These are phyloP conservation scores for Trichechus manatus DNA, from an alignment of 2,113 vertebrate genomes.

Conservation along the genomic window DNA sequence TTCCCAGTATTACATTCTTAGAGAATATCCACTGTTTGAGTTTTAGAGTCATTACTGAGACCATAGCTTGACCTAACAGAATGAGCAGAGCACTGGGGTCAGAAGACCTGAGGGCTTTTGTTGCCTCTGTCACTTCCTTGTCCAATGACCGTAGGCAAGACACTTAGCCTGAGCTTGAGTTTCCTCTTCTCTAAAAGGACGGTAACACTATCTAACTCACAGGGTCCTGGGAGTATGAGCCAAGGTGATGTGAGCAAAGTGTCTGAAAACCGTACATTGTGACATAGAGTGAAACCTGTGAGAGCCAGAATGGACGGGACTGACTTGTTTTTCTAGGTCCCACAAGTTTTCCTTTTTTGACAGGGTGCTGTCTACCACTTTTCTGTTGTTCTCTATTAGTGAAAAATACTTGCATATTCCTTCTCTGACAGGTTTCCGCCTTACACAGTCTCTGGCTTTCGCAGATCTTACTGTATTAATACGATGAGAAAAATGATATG, in stretches of 20 bases:
- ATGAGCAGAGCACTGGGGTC: background rate
- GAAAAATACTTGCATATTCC: background rate
- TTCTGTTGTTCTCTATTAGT: background rate
- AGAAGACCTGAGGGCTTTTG: conserved; percentile 64
- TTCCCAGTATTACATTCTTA: background rate
- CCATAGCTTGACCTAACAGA: conserved; percentile 6
- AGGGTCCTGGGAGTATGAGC: background rate
- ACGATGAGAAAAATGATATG: background rate
- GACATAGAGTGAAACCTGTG: background rate
- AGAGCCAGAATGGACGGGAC: background rate
- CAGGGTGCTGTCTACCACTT: background rate
- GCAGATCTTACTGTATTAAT: background rate
- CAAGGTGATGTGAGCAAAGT: background rate
- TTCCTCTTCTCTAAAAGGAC: conserved; percentile 30
- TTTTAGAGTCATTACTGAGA: conserved; percentile 47
- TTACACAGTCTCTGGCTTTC: background rate
- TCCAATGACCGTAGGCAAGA: conserved; percentile 52
- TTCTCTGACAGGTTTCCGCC: background rate
- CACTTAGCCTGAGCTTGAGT: background rate
- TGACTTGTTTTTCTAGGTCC: background rate
- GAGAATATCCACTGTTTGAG: background rate
- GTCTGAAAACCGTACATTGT: background rate
- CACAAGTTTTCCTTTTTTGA: background rate
- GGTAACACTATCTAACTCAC: background rate
- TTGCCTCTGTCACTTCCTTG: conserved; percentile 26